Conservation (phyloP, 2,113 vertebrate genomes). For the Perognathus longimembris region DNA sequence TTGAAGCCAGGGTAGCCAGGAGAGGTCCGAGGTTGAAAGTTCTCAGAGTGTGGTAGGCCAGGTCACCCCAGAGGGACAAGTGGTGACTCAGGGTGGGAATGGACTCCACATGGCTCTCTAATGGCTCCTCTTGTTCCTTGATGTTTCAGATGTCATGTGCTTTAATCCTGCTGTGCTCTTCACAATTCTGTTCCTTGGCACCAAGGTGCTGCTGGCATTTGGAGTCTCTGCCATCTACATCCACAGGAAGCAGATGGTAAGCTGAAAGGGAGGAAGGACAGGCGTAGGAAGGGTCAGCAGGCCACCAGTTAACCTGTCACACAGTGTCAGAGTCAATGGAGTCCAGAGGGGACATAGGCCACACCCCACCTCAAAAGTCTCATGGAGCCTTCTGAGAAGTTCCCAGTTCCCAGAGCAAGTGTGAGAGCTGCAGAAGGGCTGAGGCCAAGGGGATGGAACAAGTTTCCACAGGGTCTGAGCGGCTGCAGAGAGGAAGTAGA, state of each 20-base stretch:
- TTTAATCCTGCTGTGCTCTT: background rate
- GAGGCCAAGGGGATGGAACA: too few relatives aligned
- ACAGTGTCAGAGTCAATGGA: fast-evolving
- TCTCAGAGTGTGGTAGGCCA: background rate
- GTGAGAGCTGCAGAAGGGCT: too few relatives aligned
- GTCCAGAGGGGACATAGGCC: background rate
- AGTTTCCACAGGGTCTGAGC: too few relatives aligned
- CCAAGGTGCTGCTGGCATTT: constrained; percentile 29
- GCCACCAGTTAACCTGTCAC: fast-evolving
- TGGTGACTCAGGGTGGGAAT: fast-evolving
- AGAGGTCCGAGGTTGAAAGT: background rate
- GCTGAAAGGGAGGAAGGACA: background rate
- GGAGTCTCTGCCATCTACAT: background rate
- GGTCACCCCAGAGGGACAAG: fast-evolving
- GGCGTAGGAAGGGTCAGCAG: background rate
- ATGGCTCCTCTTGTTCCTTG: background rate
- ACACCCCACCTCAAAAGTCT: background rate
- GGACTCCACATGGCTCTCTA: background rate
- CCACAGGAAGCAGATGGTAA: background rate
- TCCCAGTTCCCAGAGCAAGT: background rate
- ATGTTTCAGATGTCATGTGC: background rate
- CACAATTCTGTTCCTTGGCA: background rate
- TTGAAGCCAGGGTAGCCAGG: too few relatives aligned
- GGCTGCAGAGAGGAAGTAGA: too few relatives aligned
- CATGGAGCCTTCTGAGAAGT: background rate